Percentiles rank a stretch among this genome's conserved stretches.
These are phyloP conservation scores for Noctua fimbriata DNA, from an alignment of 2,888 invertebrate genomes.

Conservation along the genomic window DNA sequence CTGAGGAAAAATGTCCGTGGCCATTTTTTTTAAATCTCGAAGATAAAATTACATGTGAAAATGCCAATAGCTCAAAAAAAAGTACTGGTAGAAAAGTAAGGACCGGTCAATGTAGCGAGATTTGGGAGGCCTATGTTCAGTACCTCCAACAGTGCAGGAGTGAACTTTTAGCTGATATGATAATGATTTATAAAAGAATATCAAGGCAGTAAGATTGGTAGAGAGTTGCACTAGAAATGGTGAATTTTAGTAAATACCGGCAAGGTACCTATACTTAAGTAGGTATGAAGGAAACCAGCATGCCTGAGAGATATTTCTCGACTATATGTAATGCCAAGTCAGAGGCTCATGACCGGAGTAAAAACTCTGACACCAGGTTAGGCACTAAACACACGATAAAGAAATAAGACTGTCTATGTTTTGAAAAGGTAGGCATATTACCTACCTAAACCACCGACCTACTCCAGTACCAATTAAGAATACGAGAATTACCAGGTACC, in stretches of 20 bases:
- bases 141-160: background rate
- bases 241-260: background rate
- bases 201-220: background rate
- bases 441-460: background rate
- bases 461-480: conserved; percentile 18
- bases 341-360: too few relatives aligned
- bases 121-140: background rate
- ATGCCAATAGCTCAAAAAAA: background rate
- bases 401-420: too few relatives aligned
- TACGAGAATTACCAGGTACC: conserved; percentile 3
- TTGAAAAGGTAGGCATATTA: background rate
- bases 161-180: background rate
- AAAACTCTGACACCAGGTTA: too few relatives aligned
- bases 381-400: too few relatives aligned
- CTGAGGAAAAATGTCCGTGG: background rate
- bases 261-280: background rate
- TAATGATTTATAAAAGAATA: background rate
- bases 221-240: background rate
- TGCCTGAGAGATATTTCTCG: too few relatives aligned
- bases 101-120: background rate
- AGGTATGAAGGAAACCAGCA: background rate
- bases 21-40: background rate
- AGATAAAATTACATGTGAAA: background rate
- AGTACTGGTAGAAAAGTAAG: background rate
- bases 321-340: too few relatives aligned